Evolutionary conservation across 2,113 vertebrate genomes (phyloP).

Genomic region (Rhombomys opimus): DNA sequence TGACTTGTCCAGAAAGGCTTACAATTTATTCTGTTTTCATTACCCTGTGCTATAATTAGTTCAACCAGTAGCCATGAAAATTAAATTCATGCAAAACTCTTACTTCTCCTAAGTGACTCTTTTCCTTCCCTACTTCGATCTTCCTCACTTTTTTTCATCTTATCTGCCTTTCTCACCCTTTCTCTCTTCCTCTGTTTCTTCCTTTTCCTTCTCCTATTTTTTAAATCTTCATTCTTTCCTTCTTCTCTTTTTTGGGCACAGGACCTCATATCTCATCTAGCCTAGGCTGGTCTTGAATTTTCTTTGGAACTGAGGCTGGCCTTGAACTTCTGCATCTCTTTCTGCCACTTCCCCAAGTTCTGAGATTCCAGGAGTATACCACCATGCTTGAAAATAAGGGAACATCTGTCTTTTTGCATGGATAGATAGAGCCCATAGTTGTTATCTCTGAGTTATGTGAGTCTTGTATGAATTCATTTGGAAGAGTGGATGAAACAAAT

Average conservation of each 20-base stretch:
- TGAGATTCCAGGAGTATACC: not conserved
- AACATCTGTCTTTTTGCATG: not conserved
- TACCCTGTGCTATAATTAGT: no score
- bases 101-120: not conserved
- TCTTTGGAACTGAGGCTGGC: not conserved
- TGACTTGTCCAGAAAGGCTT: not conserved
- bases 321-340: not conserved
- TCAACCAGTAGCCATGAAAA: not conserved
- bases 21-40: not conserved
- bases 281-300: not conserved
- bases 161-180: not conserved
- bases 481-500: not conserved
- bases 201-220: not conserved
- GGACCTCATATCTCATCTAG: not conserved
- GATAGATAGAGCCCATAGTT: not conserved
- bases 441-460: not conserved
- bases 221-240: no score
- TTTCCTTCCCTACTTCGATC: not conserved
- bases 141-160: not conserved
- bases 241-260: not conserved
- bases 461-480: not conserved
- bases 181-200: rapidly evolving
- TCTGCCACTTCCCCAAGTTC: not conserved
- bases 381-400: no score
- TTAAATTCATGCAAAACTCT: not conserved